phyloP scores from a whole-genome alignment of 2,113 vertebrate species.

The Meleagris gallopavo region DNA sequence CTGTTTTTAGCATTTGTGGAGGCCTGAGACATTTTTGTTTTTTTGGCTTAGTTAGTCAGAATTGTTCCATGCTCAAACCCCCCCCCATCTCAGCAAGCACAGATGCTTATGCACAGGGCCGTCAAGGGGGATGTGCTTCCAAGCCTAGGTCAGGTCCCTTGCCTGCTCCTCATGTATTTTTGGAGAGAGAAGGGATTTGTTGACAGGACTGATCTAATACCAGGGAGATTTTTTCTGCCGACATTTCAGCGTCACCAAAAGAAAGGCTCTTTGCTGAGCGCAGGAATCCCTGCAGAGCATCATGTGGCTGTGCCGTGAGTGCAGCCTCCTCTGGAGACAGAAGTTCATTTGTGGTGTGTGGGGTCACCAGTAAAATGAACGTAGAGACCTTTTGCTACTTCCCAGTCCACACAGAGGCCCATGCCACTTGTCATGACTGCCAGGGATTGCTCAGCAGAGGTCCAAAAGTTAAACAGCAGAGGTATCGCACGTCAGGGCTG shows the following conservation, averaged over 20 bases:
- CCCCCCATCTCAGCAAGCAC: not conserved
- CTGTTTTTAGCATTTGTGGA: not conserved
- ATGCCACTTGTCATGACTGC: not conserved
- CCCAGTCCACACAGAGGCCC: not conserved
- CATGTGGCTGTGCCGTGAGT: fast-evolving
- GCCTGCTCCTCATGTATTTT: not conserved
- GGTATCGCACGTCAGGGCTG: not conserved
- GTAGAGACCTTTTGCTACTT: not conserved
- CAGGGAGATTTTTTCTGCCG: not conserved
- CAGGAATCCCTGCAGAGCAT: not conserved
- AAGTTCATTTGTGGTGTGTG: fast-evolving
- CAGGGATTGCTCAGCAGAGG: not conserved
- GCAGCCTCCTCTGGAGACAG: not conserved
- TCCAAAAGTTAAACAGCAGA: not conserved
- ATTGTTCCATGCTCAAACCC: not conserved
- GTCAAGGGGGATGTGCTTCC: not conserved
- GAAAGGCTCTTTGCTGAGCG: not conserved
- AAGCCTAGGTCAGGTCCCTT: not conserved
- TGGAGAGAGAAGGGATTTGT: not conserved
- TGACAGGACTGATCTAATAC: not conserved
- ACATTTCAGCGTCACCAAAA: not conserved
- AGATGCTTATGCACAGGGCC: not conserved
- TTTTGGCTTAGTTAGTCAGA: not conserved
- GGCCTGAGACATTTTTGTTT: not conserved
- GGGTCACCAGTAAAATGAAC: not conserved